phyloP scores from a whole-genome alignment of 2,113 vertebrate genomes.

The Blennius ocellaris region DNA sequence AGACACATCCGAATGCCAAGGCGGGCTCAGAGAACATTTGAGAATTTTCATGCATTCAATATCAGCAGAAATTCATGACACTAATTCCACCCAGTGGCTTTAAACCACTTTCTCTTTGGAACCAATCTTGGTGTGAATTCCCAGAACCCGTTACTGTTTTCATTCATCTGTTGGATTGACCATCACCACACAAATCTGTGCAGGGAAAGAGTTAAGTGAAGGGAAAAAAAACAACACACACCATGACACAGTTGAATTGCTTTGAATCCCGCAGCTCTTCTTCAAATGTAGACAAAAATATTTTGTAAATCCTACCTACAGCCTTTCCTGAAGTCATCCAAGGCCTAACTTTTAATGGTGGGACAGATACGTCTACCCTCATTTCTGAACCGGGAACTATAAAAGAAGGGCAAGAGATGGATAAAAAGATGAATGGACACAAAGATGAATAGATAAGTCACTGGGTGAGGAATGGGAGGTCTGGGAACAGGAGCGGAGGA shows the following conservation, averaged over 20 bases:
- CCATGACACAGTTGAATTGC: too few relatives aligned
- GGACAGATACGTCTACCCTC: not conserved
- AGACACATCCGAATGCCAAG: too few relatives aligned
- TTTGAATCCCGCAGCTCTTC: too few relatives aligned
- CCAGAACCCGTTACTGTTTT: not conserved
- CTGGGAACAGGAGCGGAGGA: not conserved
- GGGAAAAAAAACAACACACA: too few relatives aligned
- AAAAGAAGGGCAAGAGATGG: slow-evolving; percentile 6
- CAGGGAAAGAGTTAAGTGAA: too few relatives aligned
- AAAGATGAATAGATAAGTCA: slow-evolving; percentile 2
- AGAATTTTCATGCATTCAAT: too few relatives aligned
- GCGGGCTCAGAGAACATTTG: too few relatives aligned
- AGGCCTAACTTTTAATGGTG: not conserved
- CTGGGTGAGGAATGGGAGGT: slow-evolving; percentile 1
- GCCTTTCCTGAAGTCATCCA: not conserved
- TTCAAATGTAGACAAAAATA: too few relatives aligned
- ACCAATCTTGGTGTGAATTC: too few relatives aligned
- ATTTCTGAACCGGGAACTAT: not conserved
- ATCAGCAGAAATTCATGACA: too few relatives aligned
- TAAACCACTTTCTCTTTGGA: not conserved
- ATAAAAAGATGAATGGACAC: slow-evolving; percentile 31
- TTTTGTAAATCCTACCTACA: not conserved
- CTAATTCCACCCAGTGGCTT: not conserved
- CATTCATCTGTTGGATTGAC: too few relatives aligned
- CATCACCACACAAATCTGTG: too few relatives aligned